Conservation (phyloP, 2,888 invertebrate genomes). For the Heliconius hortense region DNA sequence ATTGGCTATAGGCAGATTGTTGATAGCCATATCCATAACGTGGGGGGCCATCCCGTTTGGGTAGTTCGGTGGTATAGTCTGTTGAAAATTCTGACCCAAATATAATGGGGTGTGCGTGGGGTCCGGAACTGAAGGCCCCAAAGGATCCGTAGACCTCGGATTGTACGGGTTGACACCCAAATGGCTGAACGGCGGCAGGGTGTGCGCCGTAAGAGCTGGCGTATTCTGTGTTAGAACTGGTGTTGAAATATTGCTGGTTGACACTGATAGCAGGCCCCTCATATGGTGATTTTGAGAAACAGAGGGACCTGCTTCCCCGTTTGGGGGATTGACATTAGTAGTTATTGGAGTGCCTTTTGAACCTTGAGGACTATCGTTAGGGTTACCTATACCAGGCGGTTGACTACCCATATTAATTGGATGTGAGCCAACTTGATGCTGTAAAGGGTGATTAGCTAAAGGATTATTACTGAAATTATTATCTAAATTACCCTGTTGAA, state of each 20-base stretch:
- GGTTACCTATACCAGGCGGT: slow-evolving; percentile 76
- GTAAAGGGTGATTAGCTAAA: slow-evolving; percentile 79
- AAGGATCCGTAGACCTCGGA: slow-evolving; percentile 83
- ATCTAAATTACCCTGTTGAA: slow-evolving; percentile 82
- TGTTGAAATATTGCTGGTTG: slow-evolving; percentile 86
- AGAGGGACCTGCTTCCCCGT: slow-evolving; percentile 98
- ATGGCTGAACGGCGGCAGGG: slow-evolving; percentile 82
- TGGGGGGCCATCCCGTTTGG: slow-evolving; percentile 94
- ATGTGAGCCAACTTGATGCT: slow-evolving; percentile 80
- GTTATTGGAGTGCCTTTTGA: slow-evolving; percentile 70
- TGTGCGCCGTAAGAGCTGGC: slow-evolving; percentile 80
- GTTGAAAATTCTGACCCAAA: slow-evolving; percentile 83
- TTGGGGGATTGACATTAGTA: slow-evolving; percentile 92
- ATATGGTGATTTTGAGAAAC: slow-evolving; percentile 90
- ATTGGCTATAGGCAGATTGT: slow-evolving; percentile 85
- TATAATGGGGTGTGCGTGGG: slow-evolving; percentile 83
- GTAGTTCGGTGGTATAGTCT: slow-evolving; percentile 86
- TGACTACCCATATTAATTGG: slow-evolving; percentile 83
- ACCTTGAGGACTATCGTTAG: slow-evolving; percentile 70
- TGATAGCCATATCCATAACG: slow-evolving; percentile 89
- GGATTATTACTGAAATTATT: slow-evolving; percentile 82
- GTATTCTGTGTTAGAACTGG: slow-evolving; percentile 81
- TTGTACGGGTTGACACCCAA: slow-evolving; percentile 83
- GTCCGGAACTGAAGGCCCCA: slow-evolving; percentile 82
- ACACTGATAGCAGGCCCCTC: slow-evolving; percentile 95